These are phyloP conservation scores for Homarus americanus DNA, from an alignment of 1,140 invertebrate genomes.

Conservation along the genomic window DNA sequence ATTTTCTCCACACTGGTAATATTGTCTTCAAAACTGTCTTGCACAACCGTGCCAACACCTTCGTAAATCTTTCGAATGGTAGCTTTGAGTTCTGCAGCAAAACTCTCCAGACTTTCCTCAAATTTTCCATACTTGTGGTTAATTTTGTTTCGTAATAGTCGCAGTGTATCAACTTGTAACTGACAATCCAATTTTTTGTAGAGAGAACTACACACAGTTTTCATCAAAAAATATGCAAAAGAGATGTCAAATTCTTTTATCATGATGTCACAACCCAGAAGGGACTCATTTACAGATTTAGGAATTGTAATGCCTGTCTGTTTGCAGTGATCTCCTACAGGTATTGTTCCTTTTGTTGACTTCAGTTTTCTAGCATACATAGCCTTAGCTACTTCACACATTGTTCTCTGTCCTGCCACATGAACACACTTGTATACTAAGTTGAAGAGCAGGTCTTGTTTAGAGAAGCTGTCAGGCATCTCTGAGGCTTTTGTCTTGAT, in stretches of 20 bases:
- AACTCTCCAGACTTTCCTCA: not conserved
- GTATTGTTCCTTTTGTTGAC: not conserved
- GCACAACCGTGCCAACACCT: not conserved
- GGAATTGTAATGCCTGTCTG: not conserved
- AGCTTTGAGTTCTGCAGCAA: not conserved
- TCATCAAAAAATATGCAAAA: slow-evolving; percentile 20
- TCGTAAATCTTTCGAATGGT: not conserved
- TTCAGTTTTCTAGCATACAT: slow-evolving; percentile 31
- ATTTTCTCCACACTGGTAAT: not conserved
- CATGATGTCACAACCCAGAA: slow-evolving; percentile 18
- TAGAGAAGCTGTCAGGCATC: not conserved
- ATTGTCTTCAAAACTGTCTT: not conserved
- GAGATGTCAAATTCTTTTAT: slow-evolving; percentile 16
- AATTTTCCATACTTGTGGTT: not conserved
- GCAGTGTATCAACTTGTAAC: not conserved
- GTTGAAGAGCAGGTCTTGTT: not conserved
- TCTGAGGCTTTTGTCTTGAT: not conserved
- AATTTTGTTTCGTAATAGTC: not conserved
- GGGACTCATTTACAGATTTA: not conserved
- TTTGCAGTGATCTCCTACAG: slow-evolving; percentile 19
- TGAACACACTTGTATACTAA: slow-evolving; percentile 23
- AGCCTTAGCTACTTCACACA: slow-evolving; percentile 23
- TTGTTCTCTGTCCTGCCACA: not conserved
- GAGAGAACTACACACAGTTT: not conserved
- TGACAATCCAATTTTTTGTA: not conserved